These are phyloP conservation scores for Tetramorium bicarinatum DNA, from an alignment of 2,888 invertebrate genomes.

Conservation along the genomic window DNA sequence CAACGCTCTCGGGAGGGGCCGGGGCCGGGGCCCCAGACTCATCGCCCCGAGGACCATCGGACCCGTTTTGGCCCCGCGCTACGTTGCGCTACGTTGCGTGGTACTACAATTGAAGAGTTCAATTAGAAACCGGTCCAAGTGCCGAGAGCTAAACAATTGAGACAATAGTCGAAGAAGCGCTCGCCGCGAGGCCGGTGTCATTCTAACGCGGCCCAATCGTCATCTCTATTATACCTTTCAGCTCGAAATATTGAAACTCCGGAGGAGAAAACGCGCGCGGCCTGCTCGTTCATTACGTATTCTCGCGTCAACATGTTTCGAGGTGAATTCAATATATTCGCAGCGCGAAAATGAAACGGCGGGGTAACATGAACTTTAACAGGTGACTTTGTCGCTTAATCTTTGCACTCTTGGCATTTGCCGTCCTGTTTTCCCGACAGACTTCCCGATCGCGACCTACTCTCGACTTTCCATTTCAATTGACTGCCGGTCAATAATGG, in stretches of 20 bases:
- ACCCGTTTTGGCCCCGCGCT: conserved; percentile 4
- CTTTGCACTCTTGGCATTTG: neutral
- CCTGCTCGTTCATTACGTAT: neutral
- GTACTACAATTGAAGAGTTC: conserved; percentile 52
- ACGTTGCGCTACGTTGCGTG: conserved; percentile 40
- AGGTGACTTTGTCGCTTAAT: neutral
- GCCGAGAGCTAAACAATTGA: conserved; percentile 47
- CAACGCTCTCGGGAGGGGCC: neutral
- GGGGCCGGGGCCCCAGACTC: conserved; percentile 5
- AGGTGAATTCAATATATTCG: neutral
- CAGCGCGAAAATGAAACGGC: neutral
- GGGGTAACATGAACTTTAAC: neutral
- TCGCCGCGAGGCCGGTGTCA: conserved; percentile 24
- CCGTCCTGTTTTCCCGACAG: neutral
- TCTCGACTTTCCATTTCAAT: conserved; percentile 32
- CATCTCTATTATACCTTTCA: conserved; percentile 13
- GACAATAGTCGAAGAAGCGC: neutral
- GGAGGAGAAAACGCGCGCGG: neutral
- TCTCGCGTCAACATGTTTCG: neutral
- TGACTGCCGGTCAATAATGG: conserved; percentile 43
- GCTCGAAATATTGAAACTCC: neutral
- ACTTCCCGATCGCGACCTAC: conserved; percentile 6
- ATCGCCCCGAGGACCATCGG: conserved; percentile 43
- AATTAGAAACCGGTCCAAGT: conserved; percentile 51
- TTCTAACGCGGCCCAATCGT: conserved; percentile 8